A percentile compares a stretch with the other conserved stretches of the same genome.
Evolutionary conservation across 2,113 vertebrate species (phyloP).

Genomic region (Gavia stellata): DNA sequence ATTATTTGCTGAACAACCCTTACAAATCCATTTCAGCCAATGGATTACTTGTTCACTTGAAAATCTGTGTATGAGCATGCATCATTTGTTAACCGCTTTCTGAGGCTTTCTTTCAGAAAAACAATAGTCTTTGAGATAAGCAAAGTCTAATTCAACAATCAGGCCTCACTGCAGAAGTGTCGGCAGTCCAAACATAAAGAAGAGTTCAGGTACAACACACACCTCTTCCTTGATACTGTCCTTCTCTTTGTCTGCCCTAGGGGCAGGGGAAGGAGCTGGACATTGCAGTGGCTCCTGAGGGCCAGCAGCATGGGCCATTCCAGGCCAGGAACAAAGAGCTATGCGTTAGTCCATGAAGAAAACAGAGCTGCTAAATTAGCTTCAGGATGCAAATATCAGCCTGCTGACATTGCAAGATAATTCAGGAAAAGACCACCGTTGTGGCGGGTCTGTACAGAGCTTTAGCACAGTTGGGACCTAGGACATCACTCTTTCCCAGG

Average conservation of each 20-base stretch:
- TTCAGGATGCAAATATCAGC: background rate
- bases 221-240: background rate
- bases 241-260: background rate
- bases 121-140: background rate
- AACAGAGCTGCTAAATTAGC: background rate
- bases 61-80: background rate
- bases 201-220: background rate
- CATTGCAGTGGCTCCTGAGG: background rate
- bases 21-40: background rate
- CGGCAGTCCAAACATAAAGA: background rate
- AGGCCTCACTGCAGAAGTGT: background rate
- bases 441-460: background rate
- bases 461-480: background rate
- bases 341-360: fast-evolving
- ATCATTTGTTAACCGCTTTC: background rate
- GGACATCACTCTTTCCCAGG: background rate
- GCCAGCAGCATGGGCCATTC: background rate
- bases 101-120: background rate
- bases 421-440: background rate
- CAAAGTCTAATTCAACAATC: background rate
- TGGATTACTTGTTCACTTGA: background rate
- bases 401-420: no score
- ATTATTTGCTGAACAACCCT: background rate
- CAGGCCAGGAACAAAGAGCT: background rate
- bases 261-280: background rate